A percentile compares a stretch with the other conserved stretches of the same genome.
phyloP scores from a whole-genome alignment of 2,113 vertebrate species.

The Tragelaphus scriptus region DNA sequence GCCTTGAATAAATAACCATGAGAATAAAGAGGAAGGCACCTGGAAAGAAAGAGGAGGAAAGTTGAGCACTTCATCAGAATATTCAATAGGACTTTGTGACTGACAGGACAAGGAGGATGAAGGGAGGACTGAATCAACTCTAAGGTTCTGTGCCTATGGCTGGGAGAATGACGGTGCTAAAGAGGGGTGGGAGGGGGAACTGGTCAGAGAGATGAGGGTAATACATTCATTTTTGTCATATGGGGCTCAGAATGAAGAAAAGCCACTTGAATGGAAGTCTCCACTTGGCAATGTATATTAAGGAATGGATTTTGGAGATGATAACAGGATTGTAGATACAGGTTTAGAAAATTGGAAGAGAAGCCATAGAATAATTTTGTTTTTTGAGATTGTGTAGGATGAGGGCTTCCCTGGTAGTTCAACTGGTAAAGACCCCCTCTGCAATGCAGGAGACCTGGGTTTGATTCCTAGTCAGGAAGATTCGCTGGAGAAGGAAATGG shows the following conservation, averaged over 20 bases:
- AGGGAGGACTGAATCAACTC: background rate
- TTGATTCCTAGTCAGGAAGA: background rate
- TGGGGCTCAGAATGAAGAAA: background rate
- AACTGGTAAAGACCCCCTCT: background rate
- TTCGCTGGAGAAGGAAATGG: background rate
- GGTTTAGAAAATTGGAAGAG: conserved; percentile 3
- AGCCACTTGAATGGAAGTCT: background rate
- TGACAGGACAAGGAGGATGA: background rate
- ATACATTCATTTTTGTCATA: background rate
- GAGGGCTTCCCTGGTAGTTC: background rate
- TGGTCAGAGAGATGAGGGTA: background rate
- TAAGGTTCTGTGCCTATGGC: background rate
- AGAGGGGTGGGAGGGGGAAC: background rate
- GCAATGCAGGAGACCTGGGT: background rate
- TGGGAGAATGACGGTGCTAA: background rate
- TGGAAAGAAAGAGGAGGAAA: background rate
- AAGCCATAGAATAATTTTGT: background rate
- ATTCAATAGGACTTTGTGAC: background rate
- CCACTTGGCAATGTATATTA: background rate
- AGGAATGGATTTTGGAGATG: background rate
- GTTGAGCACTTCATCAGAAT: background rate
- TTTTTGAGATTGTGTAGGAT: background rate
- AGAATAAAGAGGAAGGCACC: background rate
- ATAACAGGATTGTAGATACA: background rate
- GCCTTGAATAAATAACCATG: background rate